These are phyloP conservation scores for Drosophila albomicans DNA, from an alignment of 1,140 invertebrate species.

Conservation along the genomic window DNA sequence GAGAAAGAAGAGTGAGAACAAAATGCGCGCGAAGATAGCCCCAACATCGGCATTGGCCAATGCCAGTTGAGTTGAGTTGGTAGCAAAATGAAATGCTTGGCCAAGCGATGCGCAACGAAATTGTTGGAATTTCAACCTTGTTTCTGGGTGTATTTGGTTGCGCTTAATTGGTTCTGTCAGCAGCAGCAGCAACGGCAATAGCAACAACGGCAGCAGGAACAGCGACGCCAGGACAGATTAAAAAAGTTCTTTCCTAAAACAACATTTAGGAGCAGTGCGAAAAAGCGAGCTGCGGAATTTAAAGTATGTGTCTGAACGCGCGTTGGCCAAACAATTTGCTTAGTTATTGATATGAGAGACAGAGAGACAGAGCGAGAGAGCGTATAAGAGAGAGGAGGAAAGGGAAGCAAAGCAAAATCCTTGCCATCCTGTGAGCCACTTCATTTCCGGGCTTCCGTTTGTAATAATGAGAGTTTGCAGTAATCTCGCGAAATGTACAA, in stretches of 20 bases:
- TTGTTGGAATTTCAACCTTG: constrained; percentile 68
- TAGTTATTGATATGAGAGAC: constrained; percentile 77
- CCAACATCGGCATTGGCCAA: constrained; percentile 23
- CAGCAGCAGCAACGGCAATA: constrained; percentile 34
- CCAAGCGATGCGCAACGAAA: constrained; percentile 49
- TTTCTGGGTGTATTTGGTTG: constrained; percentile 71
- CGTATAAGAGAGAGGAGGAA: background rate
- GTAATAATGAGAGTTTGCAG: constrained; percentile 82
- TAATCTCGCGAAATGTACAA: constrained; percentile 80
- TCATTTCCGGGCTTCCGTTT: constrained; percentile 83
- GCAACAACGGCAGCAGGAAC: constrained; percentile 22
- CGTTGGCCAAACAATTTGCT: constrained; percentile 79
- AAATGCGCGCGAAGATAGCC: background rate
- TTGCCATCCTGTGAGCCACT: constrained; percentile 59
- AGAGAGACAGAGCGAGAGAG: constrained; percentile 1
- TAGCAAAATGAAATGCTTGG: constrained; percentile 46
- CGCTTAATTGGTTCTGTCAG: constrained; percentile 83
- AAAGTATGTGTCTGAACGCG: constrained; percentile 70
- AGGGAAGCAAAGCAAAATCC: constrained; percentile 10
- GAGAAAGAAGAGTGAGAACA: background rate
- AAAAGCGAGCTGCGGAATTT: constrained; percentile 64
- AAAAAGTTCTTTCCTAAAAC: constrained; percentile 81
- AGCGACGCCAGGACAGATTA: constrained; percentile 67
- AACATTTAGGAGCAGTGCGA: constrained; percentile 68
- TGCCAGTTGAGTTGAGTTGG: constrained; percentile 20